These are phyloP conservation scores for Anguilla pacifica DNA, from an alignment of 2,797 vertebrate species.

Conservation along the genomic window DNA sequence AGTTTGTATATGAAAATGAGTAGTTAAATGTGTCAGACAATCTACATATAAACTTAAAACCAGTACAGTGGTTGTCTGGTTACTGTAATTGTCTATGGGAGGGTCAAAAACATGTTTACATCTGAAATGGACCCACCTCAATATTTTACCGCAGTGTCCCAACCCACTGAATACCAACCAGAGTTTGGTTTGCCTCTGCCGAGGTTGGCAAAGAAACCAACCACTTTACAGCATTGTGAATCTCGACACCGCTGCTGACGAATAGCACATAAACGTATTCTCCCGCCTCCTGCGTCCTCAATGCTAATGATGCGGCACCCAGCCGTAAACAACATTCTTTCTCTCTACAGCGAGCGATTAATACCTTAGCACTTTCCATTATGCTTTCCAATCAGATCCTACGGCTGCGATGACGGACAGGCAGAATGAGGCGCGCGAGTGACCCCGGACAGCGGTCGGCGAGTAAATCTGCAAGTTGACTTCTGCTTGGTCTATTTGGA, in stretches of 20 bases:
- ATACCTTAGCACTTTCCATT: constrained; percentile 21
- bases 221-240: background rate
- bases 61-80: background rate
- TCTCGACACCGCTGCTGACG: constrained; percentile 57
- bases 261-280: constrained; percentile 15
- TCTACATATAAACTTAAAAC: background rate
- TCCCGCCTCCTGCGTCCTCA: constrained; percentile 18
- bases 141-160: background rate
- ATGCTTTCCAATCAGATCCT: background rate
- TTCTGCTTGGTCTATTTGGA: background rate
- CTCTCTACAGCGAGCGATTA: constrained; percentile 32
- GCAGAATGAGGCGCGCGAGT: background rate
- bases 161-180: too few relatives aligned
- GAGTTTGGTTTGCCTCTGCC: background rate
- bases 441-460: too few relatives aligned
- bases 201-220: background rate
- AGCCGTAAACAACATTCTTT: constrained; percentile 58
- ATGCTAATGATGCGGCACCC: constrained; percentile 27
- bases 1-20: background rate
- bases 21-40: background rate
- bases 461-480: background rate
- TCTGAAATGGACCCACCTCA: background rate
- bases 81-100: background rate
- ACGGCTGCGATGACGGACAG: background rate
- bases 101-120: background rate